phyloP scores from a whole-genome alignment of 2,113 vertebrate species.

The Neodon shergylaensis region DNA sequence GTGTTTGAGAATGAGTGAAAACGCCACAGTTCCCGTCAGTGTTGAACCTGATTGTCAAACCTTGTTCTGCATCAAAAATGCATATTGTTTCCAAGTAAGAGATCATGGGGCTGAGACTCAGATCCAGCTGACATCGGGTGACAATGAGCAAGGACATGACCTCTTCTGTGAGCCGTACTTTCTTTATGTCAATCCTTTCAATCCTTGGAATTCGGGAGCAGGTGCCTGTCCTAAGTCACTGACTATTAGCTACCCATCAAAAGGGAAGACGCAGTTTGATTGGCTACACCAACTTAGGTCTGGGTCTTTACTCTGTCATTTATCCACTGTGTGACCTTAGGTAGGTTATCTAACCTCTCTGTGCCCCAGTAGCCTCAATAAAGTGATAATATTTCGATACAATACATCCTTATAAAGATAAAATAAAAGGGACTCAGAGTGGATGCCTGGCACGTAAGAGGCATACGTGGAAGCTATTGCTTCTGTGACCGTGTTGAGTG shows the following conservation, averaged over 20 bases:
- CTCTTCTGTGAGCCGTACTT: background rate
- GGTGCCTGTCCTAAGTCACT: background rate
- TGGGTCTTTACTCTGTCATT: background rate
- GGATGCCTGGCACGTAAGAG: background rate
- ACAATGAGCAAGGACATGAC: background rate
- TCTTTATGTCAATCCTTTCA: background rate
- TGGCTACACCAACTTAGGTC: background rate
- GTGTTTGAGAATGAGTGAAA: slow-evolving; percentile 30
- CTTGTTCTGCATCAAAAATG: background rate
- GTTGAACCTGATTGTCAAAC: slow-evolving; percentile 24
- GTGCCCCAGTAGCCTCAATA: background rate
- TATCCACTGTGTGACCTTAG: background rate
- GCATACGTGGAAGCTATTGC: background rate
- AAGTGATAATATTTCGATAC: background rate
- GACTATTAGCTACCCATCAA: background rate
- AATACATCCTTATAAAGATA: background rate
- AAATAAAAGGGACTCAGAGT: background rate
- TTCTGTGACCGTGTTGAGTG: background rate
- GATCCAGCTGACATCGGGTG: background rate
- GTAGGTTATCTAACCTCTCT: background rate
- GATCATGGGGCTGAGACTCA: background rate
- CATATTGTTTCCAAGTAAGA: slow-evolving; percentile 37
- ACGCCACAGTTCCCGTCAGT: slow-evolving; percentile 47
- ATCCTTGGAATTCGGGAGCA: background rate
- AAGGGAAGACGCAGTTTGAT: background rate